These are phyloP conservation scores for Tenthredo livida DNA, from an alignment of 2,888 invertebrate species.

Conservation along the genomic window DNA sequence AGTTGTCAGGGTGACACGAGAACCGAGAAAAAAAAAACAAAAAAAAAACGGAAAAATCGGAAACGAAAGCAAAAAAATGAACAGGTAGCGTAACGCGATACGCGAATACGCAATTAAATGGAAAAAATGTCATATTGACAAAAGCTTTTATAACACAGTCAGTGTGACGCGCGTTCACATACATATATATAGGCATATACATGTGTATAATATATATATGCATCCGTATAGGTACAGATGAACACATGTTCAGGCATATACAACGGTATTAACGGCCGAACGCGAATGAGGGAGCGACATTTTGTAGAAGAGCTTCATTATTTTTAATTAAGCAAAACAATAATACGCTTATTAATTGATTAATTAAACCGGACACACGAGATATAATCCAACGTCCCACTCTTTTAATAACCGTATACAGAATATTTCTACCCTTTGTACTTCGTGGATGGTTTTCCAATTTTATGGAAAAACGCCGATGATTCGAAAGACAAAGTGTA, in stretches of 20 bases:
- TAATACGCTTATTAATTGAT: slow-evolving; percentile 72
- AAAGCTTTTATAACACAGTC: slow-evolving; percentile 63
- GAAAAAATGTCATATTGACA: slow-evolving; percentile 62
- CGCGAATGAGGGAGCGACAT: slow-evolving; percentile 29
- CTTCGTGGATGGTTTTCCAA: not conserved
- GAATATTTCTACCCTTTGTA: not conserved
- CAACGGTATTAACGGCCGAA: not conserved
- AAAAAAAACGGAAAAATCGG: not conserved
- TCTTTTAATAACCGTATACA: not conserved
- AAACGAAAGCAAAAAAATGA: not conserved
- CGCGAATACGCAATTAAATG: slow-evolving; percentile 66
- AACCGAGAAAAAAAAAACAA: not conserved
- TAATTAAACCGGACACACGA: slow-evolving; percentile 64
- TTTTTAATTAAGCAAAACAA: slow-evolving; percentile 71
- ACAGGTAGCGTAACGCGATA: slow-evolving; percentile 57
- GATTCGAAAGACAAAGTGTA: not conserved
- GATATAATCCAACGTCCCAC: slow-evolving; percentile 20
- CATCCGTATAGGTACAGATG: not conserved
- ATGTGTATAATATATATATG: slow-evolving; percentile 50
- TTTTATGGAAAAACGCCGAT: not conserved
- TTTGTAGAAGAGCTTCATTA: slow-evolving; percentile 65
- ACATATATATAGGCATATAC: not conserved
- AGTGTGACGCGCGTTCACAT: not conserved
- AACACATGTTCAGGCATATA: not conserved
- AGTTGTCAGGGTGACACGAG: not conserved